Evolutionary conservation across 2,113 vertebrate species (phyloP).

Genomic region (Dipodomys ordii): DNA sequence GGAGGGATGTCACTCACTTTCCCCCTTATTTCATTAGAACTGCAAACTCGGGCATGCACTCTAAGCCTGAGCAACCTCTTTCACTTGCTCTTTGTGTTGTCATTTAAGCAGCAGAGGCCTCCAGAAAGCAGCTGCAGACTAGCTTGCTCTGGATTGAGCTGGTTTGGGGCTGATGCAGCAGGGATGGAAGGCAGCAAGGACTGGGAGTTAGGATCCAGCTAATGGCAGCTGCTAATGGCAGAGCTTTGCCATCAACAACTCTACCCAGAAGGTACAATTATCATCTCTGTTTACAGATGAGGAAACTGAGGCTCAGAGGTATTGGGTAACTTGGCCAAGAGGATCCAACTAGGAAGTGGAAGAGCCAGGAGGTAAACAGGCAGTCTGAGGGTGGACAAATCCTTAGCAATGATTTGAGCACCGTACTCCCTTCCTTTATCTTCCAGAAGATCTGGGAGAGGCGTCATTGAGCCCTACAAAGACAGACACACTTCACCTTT

Average conservation of each 20-base stretch:
- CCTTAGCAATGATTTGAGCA: not conserved
- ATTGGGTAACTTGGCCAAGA: not conserved
- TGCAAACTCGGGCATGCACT: not conserved
- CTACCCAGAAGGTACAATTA: not conserved
- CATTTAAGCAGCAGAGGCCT: slow-evolving; percentile 11
- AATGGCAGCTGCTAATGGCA: not conserved
- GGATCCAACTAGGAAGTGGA: not conserved
- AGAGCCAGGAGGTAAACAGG: not conserved
- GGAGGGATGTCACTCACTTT: too few relatives aligned
- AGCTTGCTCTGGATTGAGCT: not conserved
- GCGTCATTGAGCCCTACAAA: not conserved
- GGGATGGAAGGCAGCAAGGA: not conserved
- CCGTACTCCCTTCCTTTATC: not conserved
- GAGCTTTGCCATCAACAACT: not conserved
- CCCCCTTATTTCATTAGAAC: slow-evolving; percentile 31
- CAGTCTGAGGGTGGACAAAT: not conserved
- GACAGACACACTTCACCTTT: not conserved
- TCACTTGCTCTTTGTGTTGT: not conserved
- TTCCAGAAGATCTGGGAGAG: not conserved
- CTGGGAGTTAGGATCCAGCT: not conserved
- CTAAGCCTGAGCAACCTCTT: not conserved
- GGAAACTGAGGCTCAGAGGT: slow-evolving; percentile 17
- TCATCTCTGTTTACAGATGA: not conserved
- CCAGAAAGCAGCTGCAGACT: not conserved
- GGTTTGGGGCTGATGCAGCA: not conserved